A percentile compares a stretch with the other conserved stretches of the same genome.
phyloP scores from a whole-genome alignment of 1,140 invertebrate genomes.

The Drosophila trapezifrons region DNA sequence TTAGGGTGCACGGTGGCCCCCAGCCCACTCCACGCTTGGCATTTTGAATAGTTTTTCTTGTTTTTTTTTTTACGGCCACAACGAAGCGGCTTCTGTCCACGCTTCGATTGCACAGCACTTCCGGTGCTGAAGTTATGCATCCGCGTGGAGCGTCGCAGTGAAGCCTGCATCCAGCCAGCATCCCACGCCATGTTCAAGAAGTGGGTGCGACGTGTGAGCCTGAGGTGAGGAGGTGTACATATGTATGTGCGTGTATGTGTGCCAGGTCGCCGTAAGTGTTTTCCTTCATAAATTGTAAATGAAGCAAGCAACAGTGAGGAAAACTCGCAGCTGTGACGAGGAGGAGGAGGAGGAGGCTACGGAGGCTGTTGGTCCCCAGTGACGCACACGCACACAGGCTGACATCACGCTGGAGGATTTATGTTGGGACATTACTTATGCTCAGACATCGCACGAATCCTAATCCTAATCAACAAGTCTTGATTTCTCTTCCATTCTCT shows the following conservation, averaged over 20 bases:
- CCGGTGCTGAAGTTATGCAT: constrained; percentile 8
- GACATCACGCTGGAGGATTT: constrained; percentile 55
- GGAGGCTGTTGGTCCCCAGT: constrained; percentile 13
- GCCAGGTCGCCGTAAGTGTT: constrained; percentile 39
- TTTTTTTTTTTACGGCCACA: background rate
- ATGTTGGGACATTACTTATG: constrained; percentile 38
- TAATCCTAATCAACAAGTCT: constrained; percentile 62
- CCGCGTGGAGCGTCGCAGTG: background rate
- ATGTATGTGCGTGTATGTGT: constrained; percentile 1
- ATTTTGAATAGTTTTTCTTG: constrained; percentile 16
- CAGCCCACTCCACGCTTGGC: constrained; percentile 2
- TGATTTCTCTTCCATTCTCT: constrained; percentile 8
- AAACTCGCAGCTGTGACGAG: background rate
- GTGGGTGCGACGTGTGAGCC: constrained; percentile 81
- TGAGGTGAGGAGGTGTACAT: constrained; percentile 67
- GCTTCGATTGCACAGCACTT: constrained; percentile 15
- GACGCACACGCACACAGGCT: constrained; percentile 32
- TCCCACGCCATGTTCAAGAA: constrained; percentile 75
- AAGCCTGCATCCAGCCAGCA: constrained; percentile 26
- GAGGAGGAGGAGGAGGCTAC: background rate
- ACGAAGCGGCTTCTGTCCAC: constrained; percentile 25
- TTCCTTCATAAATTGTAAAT: constrained; percentile 56
- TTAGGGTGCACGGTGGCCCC: constrained; percentile 21
- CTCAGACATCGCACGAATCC: constrained; percentile 14
- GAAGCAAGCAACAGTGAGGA: constrained; percentile 29